Percentiles rank a stretch among this genome's conserved stretches.
Evolutionary conservation across 2,888 invertebrate genomes (phyloP).

Genomic region (Chironomus tentans): DNA sequence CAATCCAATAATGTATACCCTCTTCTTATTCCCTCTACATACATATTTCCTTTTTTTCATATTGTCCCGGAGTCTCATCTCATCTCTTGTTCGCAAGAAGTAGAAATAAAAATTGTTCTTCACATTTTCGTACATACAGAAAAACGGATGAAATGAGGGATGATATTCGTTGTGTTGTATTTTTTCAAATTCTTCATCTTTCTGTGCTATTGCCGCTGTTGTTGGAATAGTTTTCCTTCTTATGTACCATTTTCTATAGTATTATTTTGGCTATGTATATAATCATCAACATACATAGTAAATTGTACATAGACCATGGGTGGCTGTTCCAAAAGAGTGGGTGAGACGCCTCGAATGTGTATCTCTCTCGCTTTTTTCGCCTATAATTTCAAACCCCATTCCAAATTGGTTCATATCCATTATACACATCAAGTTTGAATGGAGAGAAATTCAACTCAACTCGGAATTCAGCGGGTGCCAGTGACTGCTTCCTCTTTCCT

Average conservation of each 20-base stretch:
- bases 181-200: background rate
- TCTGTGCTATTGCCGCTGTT: background rate
- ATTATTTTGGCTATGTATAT: background rate
- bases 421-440: background rate
- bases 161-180: background rate
- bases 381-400: background rate
- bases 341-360: constrained; percentile 8
- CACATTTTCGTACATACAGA: too few species aligned
- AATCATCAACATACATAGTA: background rate
- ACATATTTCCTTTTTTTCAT: background rate
- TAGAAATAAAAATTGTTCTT: background rate
- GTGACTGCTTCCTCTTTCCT: background rate
- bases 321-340: background rate
- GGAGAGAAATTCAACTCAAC: background rate
- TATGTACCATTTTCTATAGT: background rate
- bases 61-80: background rate
- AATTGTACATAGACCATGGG: background rate
- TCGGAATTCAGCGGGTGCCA: background rate
- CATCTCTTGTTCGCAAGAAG: background rate
- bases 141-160: background rate
- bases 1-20: background rate
- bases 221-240: background rate
- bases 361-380: background rate
- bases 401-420: background rate
- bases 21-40: background rate